Percentiles rank a stretch among this genome's conserved stretches.
phyloP scores from a whole-genome alignment of 2,113 vertebrate genomes.

The Felis chaus region DNA sequence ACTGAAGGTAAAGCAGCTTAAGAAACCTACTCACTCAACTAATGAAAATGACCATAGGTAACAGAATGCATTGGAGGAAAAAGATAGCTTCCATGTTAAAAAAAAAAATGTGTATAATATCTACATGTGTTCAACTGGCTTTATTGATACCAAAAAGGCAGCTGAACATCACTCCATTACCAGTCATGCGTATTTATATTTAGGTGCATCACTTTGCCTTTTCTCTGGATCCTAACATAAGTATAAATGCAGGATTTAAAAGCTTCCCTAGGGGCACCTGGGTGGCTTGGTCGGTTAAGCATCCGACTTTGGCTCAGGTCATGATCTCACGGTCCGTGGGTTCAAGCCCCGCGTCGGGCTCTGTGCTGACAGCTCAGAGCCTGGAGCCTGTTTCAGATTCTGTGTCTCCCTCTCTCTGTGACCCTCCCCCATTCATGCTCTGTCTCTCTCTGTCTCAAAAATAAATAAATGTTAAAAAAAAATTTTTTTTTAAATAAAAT shows the following conservation, averaged over 20 bases:
- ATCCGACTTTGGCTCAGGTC: too few relatives aligned
- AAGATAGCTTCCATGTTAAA: background rate
- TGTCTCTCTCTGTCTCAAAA: too few relatives aligned
- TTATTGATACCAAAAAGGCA: background rate
- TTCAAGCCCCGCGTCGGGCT: too few relatives aligned
- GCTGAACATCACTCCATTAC: background rate
- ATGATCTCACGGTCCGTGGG: too few relatives aligned
- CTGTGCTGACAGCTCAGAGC: too few relatives aligned
- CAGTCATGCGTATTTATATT: background rate
- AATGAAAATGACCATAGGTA: background rate
- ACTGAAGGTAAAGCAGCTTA: background rate
- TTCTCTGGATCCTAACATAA: background rate
- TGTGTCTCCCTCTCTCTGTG: too few relatives aligned
- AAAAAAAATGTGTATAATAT: background rate
- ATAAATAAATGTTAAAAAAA: too few relatives aligned
- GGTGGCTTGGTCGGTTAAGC: too few relatives aligned
- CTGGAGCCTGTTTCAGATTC: too few relatives aligned
- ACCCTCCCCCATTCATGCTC: too few relatives aligned
- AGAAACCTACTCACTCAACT: background rate
- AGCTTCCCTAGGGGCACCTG: background rate
- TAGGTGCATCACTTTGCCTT: slow-evolving; percentile 6
- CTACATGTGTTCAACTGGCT: background rate
- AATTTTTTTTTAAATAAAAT: too few relatives aligned
- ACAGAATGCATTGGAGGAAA: background rate
- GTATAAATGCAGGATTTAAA: slow-evolving; percentile 21